A percentile compares a stretch with the other conserved stretches of the same genome.
Conservation (phyloP, 2,888 invertebrate genomes). For the Osedax frankpressi region DNA sequence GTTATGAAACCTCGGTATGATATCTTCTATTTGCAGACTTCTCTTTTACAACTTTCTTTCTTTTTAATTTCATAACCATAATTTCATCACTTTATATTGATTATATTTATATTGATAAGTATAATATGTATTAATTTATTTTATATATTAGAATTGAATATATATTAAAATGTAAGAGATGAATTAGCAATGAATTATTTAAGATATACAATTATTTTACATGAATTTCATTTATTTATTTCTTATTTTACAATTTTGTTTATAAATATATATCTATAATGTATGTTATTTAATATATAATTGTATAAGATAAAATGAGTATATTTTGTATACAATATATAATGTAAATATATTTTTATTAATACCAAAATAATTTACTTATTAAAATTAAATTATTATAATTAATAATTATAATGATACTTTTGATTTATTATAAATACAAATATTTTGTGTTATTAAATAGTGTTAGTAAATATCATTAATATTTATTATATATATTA, state of each 20-base stretch:
- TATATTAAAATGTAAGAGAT: not conserved
- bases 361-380: not conserved
- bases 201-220: too few relatives aligned
- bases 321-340: too few relatives aligned
- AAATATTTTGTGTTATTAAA: too few relatives aligned
- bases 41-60: conserved; percentile 3
- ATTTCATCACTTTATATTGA: not conserved
- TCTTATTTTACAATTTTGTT: not conserved
- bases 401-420: not conserved
- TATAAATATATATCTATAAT: not conserved
- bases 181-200: too few relatives aligned
- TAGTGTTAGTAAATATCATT: too few relatives aligned
- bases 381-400: not conserved
- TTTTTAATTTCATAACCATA: not conserved
- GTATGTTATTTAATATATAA: too few relatives aligned
- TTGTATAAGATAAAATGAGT: too few relatives aligned
- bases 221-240: not conserved
- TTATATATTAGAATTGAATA: not conserved
- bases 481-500: too few relatives aligned
- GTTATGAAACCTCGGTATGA: conserved; percentile 8
- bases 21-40: not conserved
- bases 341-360: not conserved
- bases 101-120: not conserved
- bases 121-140: not conserved
- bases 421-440: too few relatives aligned